Conservation (phyloP, 2,888 invertebrate genomes). For the Corbicula japonica region DNA sequence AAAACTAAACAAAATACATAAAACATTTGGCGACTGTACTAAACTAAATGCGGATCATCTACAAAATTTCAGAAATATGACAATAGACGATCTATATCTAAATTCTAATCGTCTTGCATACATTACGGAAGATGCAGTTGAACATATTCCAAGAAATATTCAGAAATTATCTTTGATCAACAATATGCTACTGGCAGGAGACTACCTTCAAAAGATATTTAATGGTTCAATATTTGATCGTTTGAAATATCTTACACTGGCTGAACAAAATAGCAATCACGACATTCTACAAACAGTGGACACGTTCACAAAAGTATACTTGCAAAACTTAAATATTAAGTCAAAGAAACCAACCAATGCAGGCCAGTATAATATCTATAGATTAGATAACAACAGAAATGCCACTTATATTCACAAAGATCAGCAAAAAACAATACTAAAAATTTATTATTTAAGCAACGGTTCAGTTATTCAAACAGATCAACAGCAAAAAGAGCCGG, state of each 20-base stretch:
- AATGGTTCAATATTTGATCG: background rate
- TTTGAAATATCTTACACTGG: constrained; percentile 15
- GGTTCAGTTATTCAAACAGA: no score
- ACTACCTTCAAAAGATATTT: constrained; percentile 14
- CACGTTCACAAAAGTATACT: no score
- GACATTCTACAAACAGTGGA: no score
- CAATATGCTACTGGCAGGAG: constrained; percentile 22
- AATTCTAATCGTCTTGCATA: constrained; percentile 30
- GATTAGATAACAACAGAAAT: no score
- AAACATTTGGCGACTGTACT: constrained; percentile 21
- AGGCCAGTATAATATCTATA: no score
- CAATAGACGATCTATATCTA: background rate
- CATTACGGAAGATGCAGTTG: constrained; percentile 6
- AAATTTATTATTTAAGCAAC: no score
- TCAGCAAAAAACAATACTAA: no score
- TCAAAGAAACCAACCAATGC: no score
- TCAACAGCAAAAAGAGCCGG: no score
- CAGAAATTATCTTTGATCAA: constrained; percentile 8
- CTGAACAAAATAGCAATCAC: constrained; percentile 13
- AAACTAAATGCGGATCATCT: constrained; percentile 8
- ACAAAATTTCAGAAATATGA: constrained; percentile 3
- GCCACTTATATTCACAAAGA: no score
- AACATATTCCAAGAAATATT: constrained; percentile 20
- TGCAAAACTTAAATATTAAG: no score
- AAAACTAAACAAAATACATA: constrained; percentile 26